phyloP scores from a whole-genome alignment of 2,888 invertebrate genomes.

The Clusia tigrina region DNA sequence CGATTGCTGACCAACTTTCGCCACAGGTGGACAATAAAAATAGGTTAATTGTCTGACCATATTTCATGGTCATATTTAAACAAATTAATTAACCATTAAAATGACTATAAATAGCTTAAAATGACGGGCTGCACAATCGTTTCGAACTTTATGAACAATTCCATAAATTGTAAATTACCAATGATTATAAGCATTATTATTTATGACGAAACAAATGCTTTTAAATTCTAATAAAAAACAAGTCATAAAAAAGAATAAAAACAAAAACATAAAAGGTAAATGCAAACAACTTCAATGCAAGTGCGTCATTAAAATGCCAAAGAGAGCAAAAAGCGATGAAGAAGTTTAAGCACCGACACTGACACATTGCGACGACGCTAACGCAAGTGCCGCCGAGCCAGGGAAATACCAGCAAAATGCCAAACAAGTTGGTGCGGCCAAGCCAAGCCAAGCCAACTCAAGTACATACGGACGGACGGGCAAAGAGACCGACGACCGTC shows the following conservation, averaged over 20 bases:
- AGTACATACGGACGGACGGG: background rate
- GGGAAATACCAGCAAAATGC: conserved; percentile 6
- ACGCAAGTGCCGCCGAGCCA: background rate
- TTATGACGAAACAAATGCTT: background rate
- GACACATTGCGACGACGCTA: conserved; percentile 17
- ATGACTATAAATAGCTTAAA: background rate
- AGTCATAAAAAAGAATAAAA: background rate
- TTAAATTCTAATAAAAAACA: no score
- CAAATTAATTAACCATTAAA: background rate
- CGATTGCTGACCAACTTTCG: no score
- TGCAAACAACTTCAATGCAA: conserved; percentile 50
- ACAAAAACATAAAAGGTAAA: conserved; percentile 40
- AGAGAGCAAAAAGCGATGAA: no score
- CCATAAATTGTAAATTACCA: conserved; percentile 3
- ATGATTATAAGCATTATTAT: background rate
- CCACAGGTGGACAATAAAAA: no score
- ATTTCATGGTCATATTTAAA: no score
- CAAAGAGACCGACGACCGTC: no score
- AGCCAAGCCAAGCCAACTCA: background rate
- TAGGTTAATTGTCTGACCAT: no score
- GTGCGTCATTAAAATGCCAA: conserved; percentile 26
- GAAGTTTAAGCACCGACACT: conserved; percentile 26
- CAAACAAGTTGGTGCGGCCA: background rate
- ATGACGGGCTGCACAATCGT: background rate
- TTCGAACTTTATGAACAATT: background rate